Percentiles rank a stretch among this genome's conserved stretches.
Evolutionary conservation across 2,113 vertebrate species (phyloP).

Genomic region (Callionymus lyra): DNA sequence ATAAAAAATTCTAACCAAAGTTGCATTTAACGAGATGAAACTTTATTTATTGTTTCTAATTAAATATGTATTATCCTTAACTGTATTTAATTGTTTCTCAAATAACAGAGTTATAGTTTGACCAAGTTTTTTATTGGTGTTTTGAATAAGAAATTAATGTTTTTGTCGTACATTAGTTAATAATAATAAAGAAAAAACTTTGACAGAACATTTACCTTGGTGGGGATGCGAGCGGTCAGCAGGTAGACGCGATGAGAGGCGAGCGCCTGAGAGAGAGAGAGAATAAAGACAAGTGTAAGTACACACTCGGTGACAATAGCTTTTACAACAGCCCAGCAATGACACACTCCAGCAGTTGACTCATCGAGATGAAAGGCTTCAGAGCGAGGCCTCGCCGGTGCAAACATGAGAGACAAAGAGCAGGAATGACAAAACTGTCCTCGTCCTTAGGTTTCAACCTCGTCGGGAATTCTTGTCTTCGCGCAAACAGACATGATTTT

Average conservation of each 20-base stretch:
- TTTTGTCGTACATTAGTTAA: too few species aligned
- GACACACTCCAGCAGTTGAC: conserved; percentile 22
- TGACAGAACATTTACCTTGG: conserved; percentile 97
- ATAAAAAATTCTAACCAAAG: too few species aligned
- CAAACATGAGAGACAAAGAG: neutral
- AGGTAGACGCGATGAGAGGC: conserved; percentile 87
- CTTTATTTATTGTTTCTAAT: too few species aligned
- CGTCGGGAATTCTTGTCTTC: too few species aligned
- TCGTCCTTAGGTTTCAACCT: neutral
- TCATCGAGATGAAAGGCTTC: conserved; percentile 31
- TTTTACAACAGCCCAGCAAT: conserved; percentile 14
- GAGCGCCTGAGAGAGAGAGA: conserved; percentile 71
- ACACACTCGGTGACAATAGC: conserved; percentile 17
- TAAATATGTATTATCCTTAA: too few species aligned
- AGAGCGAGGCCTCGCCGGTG: conserved; percentile 13
- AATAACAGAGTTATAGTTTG: too few species aligned
- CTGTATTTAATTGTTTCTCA: too few species aligned
- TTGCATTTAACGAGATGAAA: too few species aligned
- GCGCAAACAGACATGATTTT: too few species aligned
- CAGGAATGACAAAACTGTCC: neutral
- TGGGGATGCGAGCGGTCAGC: conserved; percentile 82
- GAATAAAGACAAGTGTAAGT: conserved; percentile 41
- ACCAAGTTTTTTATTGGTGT: too few species aligned
- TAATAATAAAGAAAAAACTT: too few species aligned
- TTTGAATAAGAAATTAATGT: too few species aligned